These are phyloP conservation scores for Rhamnusium bicolor DNA, from an alignment of 2,888 invertebrate species.

Conservation along the genomic window DNA sequence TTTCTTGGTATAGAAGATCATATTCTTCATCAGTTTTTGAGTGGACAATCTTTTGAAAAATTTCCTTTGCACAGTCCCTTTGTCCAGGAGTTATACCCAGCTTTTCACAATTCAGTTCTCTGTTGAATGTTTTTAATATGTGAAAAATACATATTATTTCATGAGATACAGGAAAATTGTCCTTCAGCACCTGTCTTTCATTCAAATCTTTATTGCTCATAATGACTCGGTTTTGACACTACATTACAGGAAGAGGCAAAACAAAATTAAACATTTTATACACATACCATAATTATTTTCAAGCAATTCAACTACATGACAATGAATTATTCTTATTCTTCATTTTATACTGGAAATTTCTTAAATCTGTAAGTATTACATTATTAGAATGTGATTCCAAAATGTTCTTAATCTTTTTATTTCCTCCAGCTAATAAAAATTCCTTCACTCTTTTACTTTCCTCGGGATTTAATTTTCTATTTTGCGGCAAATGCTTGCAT, in stretches of 20 bases:
- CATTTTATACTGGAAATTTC: not conserved
- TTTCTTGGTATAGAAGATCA: not conserved
- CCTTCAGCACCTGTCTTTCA: not conserved
- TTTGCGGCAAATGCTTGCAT: not conserved
- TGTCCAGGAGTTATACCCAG: not conserved
- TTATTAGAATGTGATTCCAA: not conserved
- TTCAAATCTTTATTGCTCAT: not conserved
- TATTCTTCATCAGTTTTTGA: constrained; percentile 1
- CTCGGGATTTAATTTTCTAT: not conserved
- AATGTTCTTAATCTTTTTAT: not conserved
- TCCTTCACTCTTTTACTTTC: not conserved
- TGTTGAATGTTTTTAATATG: not conserved
- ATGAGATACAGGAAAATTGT: not conserved
- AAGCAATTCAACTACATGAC: not conserved
- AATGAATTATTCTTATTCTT: not conserved
- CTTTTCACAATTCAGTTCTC: not conserved
- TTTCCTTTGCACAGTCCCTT: constrained; percentile 1
- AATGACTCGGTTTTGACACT: constrained; percentile 1
- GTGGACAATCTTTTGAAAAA: not conserved
- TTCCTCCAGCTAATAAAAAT: not conserved
- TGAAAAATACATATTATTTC: not conserved
- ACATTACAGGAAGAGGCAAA: not conserved
- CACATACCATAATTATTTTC: constrained; percentile 1
- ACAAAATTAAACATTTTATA: no score
- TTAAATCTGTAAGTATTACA: not conserved